Evolutionary conservation across 2,888 invertebrate species (phyloP).

Genomic region (Sminthurides aquaticus): DNA sequence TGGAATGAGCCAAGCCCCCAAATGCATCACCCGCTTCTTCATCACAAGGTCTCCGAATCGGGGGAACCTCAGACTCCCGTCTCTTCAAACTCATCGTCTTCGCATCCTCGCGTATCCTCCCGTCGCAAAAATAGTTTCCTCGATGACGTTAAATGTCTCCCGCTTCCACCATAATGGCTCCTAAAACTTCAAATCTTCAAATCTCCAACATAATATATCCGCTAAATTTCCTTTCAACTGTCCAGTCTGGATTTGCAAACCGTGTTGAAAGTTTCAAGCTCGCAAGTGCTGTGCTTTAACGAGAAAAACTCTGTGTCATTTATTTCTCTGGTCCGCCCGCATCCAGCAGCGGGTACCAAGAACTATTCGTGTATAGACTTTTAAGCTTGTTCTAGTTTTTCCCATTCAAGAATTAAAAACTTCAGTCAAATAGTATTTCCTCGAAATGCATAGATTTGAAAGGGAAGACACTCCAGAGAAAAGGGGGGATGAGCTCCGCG

Average conservation of each 20-base stretch:
- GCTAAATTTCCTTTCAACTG: too few species aligned
- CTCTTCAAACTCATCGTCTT: too few species aligned
- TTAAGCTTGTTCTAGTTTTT: neutral
- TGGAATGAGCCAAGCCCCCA: constrained; percentile 10
- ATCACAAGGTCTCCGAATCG: neutral
- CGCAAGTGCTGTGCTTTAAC: too few species aligned
- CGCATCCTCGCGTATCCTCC: too few species aligned
- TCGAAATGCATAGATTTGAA: constrained; percentile 32
- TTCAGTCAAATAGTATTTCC: too few species aligned
- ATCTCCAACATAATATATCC: neutral
- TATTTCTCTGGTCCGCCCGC: too few species aligned
- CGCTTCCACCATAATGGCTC: neutral
- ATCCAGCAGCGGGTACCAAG: neutral
- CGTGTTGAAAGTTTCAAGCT: too few species aligned
- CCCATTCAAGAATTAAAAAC: neutral
- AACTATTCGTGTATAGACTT: too few species aligned
- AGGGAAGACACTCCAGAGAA: constrained; percentile 34
- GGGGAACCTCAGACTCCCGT: neutral
- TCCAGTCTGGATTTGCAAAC: too few species aligned
- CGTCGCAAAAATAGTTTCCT: too few species aligned
- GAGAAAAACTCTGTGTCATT: too few species aligned
- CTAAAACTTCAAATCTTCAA: neutral
- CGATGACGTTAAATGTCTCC: neutral
- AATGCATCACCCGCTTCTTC: constrained; percentile 8
- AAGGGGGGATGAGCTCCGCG: constrained; percentile 34